Base-by-base conservation (phyloP, 1,140 invertebrate species). In the Cryptotermes secundus region DNA sequence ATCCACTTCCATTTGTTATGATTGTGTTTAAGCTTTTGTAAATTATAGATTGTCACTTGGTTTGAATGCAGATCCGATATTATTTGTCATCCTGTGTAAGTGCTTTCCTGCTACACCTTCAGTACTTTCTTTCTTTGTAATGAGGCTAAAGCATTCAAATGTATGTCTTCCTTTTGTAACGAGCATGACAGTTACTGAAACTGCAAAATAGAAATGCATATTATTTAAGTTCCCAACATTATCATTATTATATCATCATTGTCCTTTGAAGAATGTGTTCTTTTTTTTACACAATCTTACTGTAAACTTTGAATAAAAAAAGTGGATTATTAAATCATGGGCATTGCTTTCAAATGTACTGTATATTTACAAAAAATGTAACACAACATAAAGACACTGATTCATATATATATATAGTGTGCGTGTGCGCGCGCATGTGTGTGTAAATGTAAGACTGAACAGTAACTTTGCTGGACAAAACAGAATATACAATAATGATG, bases 241-340 rank as follows among this genome's bases (percentile, higher is more conserved):
- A 26, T 72, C 59, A 72, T 72, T 72, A 72, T 72, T 26, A 72
- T 72, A 31, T 72, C 59, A 72, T 72, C n/a, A 72, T 72, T n/a
- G 31, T 72, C 59, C 26, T 72, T n/a, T 72, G 59, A 72, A 72
- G 59, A 72, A 72, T 72, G 59, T 72, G 59, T 31, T 72, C 10
- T 72, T 72, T n/a, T n/a, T 72, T 72, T 72, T 72, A 72, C 59
- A 31, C 59, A 72, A 72, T 72, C 59, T 72, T 1, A 72, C 59
- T 31, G 59, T 72, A n/a, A 72, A 72, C 10, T 72, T 31, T 72
- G n/a, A 72, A 72, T 72, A 72, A 72, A 31, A 72, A 72, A 4
- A 31, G 3, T 49, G 45, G 45, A 19, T 49, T 49, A 49, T 72
- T 31, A 72, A 72, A 14, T 9, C 9, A 72, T 31, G 12, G 12